phyloP scores from a whole-genome alignment of 2,888 invertebrate genomes.

The Morinoia aosen region DNA sequence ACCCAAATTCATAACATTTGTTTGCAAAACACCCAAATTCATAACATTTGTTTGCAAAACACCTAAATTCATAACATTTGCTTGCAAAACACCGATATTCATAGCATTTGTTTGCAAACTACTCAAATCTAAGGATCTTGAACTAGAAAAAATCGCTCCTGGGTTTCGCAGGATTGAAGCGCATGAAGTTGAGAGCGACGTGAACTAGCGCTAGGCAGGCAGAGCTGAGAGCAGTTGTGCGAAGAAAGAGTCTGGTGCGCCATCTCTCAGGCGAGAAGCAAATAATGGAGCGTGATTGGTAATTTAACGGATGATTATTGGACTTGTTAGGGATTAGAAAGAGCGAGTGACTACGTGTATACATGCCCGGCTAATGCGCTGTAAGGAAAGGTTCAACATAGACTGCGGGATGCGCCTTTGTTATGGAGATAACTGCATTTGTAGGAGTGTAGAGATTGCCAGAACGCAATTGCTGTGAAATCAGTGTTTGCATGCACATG shows the following conservation, averaged over 20 bases:
- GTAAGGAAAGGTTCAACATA: background rate
- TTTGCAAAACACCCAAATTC: no score
- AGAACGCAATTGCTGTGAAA: background rate
- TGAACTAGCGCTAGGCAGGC: background rate
- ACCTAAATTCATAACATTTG: no score
- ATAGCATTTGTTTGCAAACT: no score
- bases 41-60: no score
- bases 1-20: no score
- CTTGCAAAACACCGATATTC: no score
- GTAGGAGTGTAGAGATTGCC: background rate
- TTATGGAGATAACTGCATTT: background rate
- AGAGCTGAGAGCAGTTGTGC: background rate
- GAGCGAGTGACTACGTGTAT: background rate
- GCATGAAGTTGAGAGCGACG: no score
- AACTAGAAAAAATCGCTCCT: no score
- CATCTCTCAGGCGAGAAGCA: background rate
- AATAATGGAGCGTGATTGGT: slow-evolving; percentile 10
- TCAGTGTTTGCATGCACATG: no score
- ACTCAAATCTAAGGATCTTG: no score
- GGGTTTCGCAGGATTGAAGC: no score
- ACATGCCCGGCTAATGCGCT: background rate
- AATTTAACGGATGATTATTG: background rate
- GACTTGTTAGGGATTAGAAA: background rate
- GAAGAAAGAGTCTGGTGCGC: background rate
- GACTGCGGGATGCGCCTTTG: background rate